phyloP scores from a whole-genome alignment of 2,888 invertebrate species.

The Stenchaetothrips biformis region DNA sequence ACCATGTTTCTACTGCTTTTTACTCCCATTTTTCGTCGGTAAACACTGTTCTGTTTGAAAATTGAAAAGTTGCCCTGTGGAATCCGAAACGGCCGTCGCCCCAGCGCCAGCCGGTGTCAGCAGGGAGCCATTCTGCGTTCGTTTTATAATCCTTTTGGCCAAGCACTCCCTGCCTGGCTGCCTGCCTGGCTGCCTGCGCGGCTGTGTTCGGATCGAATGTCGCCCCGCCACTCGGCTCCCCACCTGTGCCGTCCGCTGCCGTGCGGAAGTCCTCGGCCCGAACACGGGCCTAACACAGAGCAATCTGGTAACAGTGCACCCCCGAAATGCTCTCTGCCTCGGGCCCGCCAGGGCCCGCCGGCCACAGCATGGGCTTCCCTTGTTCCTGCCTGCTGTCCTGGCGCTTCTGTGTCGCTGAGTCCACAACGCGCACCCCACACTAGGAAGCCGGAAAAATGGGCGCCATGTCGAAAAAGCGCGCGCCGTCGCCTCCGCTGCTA shows the following conservation, averaged over 20 bases:
- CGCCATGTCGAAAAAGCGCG: neutral
- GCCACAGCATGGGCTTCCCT: slow-evolving; percentile 1
- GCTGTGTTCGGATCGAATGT: too few relatives aligned
- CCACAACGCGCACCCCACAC: slow-evolving; percentile 41
- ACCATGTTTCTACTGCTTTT: too few relatives aligned
- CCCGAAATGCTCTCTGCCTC: neutral
- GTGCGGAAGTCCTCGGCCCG: neutral
- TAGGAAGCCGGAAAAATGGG: slow-evolving; percentile 20
- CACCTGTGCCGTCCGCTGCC: neutral
- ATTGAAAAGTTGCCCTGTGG: too few relatives aligned
- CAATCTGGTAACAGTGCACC: neutral
- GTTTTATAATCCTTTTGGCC: too few relatives aligned
- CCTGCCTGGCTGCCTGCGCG: too few relatives aligned
- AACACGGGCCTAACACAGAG: neutral
- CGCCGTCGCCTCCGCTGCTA: slow-evolving; percentile 33
- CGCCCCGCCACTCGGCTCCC: neutral
- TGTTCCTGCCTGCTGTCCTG: neutral
- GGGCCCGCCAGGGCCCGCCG: neutral
- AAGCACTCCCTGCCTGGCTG: too few relatives aligned
- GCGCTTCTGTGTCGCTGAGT: slow-evolving; percentile 38
- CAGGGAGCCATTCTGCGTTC: too few relatives aligned
- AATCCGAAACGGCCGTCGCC: too few relatives aligned
- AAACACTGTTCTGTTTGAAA: too few relatives aligned
- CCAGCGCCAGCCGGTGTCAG: too few relatives aligned
- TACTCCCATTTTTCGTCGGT: too few relatives aligned